Base-by-base conservation (phyloP, 92 coral and sea anemone species). In the Epizoanthus illoricatus region DNA sequence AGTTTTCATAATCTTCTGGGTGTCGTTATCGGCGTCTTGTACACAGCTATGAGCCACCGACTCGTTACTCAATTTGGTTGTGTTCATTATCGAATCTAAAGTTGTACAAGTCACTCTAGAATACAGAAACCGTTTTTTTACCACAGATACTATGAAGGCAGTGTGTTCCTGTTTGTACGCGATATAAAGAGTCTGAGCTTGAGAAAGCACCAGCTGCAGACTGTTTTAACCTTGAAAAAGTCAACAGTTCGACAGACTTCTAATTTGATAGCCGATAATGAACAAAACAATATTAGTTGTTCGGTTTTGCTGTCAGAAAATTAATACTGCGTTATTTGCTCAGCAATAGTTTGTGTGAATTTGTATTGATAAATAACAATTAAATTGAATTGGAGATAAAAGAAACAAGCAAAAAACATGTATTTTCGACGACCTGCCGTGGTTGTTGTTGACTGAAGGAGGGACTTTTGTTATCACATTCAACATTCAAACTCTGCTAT, bases 1-100 rank as follows among this genome's bases (percentile, higher is more conserved):
- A 2, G 82, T 78, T 47, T 78, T 78, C 70, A 47, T 42, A 21
- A 42, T 20, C 18, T 45, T 78, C 59, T 78, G 43, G n/a, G 56
- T 62, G 45, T 42, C 54, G 33, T 40, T 62, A 78, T 63, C 72
- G 7, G 45, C 71, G 15, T 20, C 41, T 12, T 43, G 71, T 19
- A 59, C 5, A 19, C 82, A 78, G 47, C 41, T 8, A 5, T 13
- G 21, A 12, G 49, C 7, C 4, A 16, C 16, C 3, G 72, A 59
- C 24, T 13, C 55, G 62, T 78, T 78, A 20, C 28, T 43, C 39
- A 78, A 42, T 5, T 5, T 6, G 5, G 21, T 43, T n/a, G 72
- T 62, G 8, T 78, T 78, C 82, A 78, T 78, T 9, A 20, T 63
- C 43, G n/a, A 16, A 4, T 4, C 52, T 15, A 39, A 15, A 15